Base-by-base conservation (phyloP, 2,113 vertebrate species). In the Sialia sialis region DNA sequence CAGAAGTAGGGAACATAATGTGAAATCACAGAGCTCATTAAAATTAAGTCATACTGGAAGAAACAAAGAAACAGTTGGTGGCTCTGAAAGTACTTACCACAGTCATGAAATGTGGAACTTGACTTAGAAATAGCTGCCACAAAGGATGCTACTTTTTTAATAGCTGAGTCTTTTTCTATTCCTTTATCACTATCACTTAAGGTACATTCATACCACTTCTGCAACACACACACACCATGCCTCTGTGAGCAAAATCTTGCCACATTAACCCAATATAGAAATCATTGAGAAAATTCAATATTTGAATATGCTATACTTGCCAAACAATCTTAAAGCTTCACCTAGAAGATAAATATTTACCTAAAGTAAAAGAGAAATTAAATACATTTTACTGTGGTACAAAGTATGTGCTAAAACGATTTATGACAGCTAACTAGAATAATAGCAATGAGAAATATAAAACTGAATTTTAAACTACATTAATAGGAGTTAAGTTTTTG, bases 61-160 rank as follows among this genome's bases (percentile, higher is more conserved):
- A 87, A 85, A 89, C 83, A 82, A 85, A 74, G 72, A 68, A 86
- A 56, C 29, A 67, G 38, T 64, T 88, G 75, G 77, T 67, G 68
- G 51, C 34, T 75, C 36, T 66, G 27, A 56, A 87, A 91, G 64
- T 54, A 38, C 36, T 58, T 68, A 75, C n/a, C 36, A 60, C 44
- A 46, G 30, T 64, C 79, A 84, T 68, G 41, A 92, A 83, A 64
- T 2, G 0, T 41, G 75, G 34, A 94, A 41, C 25, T 64, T 62
- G 34, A 41, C 27, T 78, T 63, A 48, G 54, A 86, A 92, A 46
- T 14, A 60, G 41, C 44, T 81, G 64, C 44, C 34, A 72, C 69
- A 72, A 86, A 78, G 19, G 52, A 36, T 8, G 8, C 20, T 52
- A 23, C 29, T 30, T 68, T 77, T 93, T 93, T 26, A 83, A 81